phyloP scores from a whole-genome alignment of 1,140 invertebrate genomes.

The Halictus rubicundus region DNA sequence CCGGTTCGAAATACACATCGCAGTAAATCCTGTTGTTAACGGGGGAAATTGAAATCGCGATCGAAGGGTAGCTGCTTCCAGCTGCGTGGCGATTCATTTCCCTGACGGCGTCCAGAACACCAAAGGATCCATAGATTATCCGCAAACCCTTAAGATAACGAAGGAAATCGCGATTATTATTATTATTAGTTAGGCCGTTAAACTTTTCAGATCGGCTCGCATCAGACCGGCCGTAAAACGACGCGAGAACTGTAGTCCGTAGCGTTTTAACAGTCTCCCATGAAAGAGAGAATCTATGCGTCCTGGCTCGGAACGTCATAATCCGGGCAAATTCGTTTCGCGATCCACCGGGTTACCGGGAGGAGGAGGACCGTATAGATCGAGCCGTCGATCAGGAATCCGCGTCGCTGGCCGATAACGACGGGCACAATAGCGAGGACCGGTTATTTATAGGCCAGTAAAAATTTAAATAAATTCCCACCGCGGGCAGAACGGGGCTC shows the following conservation, averaged over 20 bases:
- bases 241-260: not conserved
- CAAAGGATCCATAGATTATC: not conserved
- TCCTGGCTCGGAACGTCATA: conserved; percentile 31
- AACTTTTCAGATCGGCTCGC: not conserved
- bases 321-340: conserved; percentile 33
- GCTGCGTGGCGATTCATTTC: too few relatives aligned
- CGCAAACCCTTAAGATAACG: not conserved
- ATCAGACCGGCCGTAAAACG: not conserved
- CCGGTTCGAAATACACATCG: too few relatives aligned
- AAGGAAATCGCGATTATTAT: not conserved
- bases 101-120: not conserved
- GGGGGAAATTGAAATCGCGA: too few relatives aligned
- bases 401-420: conserved; percentile 33
- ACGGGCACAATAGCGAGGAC: conserved; percentile 52
- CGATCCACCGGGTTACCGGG: conserved; percentile 1
- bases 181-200: conserved; percentile 10
- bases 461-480: conserved; percentile 71
- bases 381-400: conserved; percentile 30
- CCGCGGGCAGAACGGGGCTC: not conserved
- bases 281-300: conserved; percentile 19
- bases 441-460: conserved; percentile 70
- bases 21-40: too few relatives aligned
- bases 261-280: not conserved
- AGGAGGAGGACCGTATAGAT: not conserved
- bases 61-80: too few relatives aligned